These are phyloP conservation scores for Epinotia demarniana DNA, from an alignment of 2,888 invertebrate species.

Conservation along the genomic window DNA sequence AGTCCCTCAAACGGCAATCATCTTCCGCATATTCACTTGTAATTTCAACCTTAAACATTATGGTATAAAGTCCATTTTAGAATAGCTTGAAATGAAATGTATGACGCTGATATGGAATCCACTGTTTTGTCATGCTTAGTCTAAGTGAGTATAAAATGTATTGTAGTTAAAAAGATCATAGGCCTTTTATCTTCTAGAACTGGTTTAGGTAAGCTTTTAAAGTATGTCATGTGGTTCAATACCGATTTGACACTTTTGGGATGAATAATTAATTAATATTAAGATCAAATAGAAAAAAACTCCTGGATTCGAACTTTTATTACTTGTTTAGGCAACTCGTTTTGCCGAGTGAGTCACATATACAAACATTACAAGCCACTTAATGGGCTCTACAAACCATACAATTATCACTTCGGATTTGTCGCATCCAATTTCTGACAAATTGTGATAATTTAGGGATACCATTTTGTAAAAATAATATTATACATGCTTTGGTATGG, in stretches of 20 bases:
- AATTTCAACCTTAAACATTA: background rate
- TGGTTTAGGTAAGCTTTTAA: constrained; percentile 4
- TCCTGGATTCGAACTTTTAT: background rate
- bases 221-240: background rate
- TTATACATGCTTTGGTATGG: too few relatives aligned
- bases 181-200: background rate
- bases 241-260: constrained; percentile 26
- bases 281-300: constrained; percentile 10
- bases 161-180: background rate
- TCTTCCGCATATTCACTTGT: background rate
- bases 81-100: background rate
- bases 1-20: background rate
- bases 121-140: background rate
- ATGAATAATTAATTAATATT: constrained; percentile 27
- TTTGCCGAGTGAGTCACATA: background rate
- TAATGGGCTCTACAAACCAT: too few relatives aligned
- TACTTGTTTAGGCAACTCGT: background rate
- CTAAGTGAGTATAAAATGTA: background rate
- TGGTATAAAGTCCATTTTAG: background rate
- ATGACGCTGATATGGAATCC: too few relatives aligned
- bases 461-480: too few relatives aligned
- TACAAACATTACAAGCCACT: background rate
- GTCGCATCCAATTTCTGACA: too few relatives aligned
- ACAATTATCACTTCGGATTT: too few relatives aligned
- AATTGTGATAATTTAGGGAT: too few relatives aligned